Base-by-base conservation (phyloP, 2,113 vertebrate genomes). In the Mola mola region DNA sequence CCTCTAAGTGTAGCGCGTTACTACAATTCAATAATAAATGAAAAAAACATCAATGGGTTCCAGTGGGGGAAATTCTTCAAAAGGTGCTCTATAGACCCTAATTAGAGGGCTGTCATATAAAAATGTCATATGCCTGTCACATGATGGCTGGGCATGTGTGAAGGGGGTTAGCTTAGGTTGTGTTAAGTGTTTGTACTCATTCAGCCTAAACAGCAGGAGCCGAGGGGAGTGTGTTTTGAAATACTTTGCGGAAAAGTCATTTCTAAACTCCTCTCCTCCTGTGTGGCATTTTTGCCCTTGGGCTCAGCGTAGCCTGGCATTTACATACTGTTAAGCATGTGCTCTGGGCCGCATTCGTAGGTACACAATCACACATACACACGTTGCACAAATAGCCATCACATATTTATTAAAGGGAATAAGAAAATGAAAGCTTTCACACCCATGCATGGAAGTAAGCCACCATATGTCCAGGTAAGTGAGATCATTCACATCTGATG, bases 291-390 rank as follows among this genome's bases (percentile, higher is more conserved):
- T 57, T 58, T 58, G 52, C 51, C 73, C 79, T 3, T 1, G 65
- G 66, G 81, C 72, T 55, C 72, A 55, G 58, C 64, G 22, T 67
- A 70, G 58, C 59, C 66, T 86, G 78, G 59, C 78, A 82, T 87
- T 78, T 78, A 50, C 78, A 75, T 48, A 64, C 53, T 73, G 56
- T 63, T 79, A 48, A 66, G 69, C 72, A 59, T 1, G 22, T 41
- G 22, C 60, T 66, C 16, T 60, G 60, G 66, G 36, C 55, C 64
- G 43, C 49, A 38, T 26, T 15, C n/a, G 29, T 16, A 44, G 26
- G 53, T 40, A 62, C 74, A 72, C 31, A 73, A 38, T 55, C 19
- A 43, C 47, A 64, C 48, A 51, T 31, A 53, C 55, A 52, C 22
- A 62, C 34, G 53, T 40, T n/a, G 11, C 33, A 55, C 11, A 64